Evolutionary conservation across 2,888 invertebrate genomes (phyloP).

Genomic region (Crioceris asparagi): DNA sequence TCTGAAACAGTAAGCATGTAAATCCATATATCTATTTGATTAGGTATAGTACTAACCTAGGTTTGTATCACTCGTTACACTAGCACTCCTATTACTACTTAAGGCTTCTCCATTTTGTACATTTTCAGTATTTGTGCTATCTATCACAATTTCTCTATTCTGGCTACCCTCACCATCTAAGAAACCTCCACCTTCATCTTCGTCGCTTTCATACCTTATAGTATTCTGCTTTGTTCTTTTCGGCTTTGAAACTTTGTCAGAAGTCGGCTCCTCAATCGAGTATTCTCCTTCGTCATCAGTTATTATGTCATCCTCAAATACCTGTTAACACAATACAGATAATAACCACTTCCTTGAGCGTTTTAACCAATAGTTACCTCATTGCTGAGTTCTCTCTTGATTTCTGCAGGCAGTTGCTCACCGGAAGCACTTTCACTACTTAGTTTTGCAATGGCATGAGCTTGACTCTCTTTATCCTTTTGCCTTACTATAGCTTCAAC

Average conservation of each 20-base stretch:
- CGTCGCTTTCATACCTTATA: conserved; percentile 31
- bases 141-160: not conserved
- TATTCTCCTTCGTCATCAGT: conserved; percentile 34
- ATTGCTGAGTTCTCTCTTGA: conserved; percentile 43
- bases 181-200: conserved; percentile 6
- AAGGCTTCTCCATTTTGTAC: too few species aligned
- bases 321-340: conserved; percentile 21
- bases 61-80: conserved; percentile 12
- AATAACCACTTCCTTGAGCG: conserved; percentile 1
- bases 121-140: too few species aligned
- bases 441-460: conserved; percentile 75
- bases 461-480: conserved; percentile 71
- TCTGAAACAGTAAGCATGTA: conserved; percentile 6
- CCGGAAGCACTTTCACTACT: conserved; percentile 56
- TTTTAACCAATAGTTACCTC: conserved; percentile 29
- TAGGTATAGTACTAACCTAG: too few species aligned
- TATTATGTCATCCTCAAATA: conserved; percentile 36
- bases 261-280: conserved; percentile 33
- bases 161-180: not conserved
- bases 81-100: conserved; percentile 13
- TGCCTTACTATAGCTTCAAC: conserved; percentile 87
- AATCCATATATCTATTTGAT: not conserved
- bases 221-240: conserved; percentile 32
- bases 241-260: conserved; percentile 21
- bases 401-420: conserved; percentile 34